Conservation (phyloP, 2,113 vertebrate genomes). For the Microtus montanus region DNA sequence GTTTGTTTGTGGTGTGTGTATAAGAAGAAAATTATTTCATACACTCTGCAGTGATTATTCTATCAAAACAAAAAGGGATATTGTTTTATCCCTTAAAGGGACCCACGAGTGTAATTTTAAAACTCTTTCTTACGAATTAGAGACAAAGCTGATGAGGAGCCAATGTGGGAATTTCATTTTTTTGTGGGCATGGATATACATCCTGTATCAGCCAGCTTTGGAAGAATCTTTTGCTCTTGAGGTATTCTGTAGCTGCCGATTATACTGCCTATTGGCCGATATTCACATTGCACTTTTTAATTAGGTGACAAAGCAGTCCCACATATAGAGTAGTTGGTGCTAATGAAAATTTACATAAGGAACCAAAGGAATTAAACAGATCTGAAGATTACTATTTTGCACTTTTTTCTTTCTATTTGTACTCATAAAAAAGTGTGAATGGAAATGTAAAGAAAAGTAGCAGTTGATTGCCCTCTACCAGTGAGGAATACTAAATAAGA, state of each 20-base stretch:
- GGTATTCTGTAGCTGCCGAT: neutral
- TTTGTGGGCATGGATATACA: neutral
- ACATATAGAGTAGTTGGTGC: conserved; percentile 59
- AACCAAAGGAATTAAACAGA: conserved; percentile 65
- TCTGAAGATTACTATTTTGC: conserved; percentile 69
- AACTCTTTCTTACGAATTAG: neutral
- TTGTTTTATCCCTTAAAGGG: neutral
- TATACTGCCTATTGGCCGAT: neutral
- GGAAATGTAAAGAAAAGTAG: conserved; percentile 64
- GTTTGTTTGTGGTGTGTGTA: neutral
- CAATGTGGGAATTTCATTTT: neutral
- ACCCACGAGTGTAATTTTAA: neutral
- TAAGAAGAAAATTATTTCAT: neutral
- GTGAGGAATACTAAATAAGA: neutral
- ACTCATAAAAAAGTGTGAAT: conserved; percentile 73
- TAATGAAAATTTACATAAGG: conserved; percentile 79
- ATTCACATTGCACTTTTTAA: conserved; percentile 69
- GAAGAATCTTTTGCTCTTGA: neutral
- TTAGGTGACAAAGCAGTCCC: conserved; percentile 76
- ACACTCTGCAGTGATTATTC: neutral
- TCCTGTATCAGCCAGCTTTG: neutral
- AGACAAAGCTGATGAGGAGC: too few relatives aligned
- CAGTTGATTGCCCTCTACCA: conserved; percentile 56
- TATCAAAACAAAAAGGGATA: neutral
- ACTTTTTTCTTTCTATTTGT: conserved; percentile 75